These are phyloP conservation scores for Leptobrachium leishanense DNA, from an alignment of 2,113 vertebrate genomes.

Conservation along the genomic window DNA sequence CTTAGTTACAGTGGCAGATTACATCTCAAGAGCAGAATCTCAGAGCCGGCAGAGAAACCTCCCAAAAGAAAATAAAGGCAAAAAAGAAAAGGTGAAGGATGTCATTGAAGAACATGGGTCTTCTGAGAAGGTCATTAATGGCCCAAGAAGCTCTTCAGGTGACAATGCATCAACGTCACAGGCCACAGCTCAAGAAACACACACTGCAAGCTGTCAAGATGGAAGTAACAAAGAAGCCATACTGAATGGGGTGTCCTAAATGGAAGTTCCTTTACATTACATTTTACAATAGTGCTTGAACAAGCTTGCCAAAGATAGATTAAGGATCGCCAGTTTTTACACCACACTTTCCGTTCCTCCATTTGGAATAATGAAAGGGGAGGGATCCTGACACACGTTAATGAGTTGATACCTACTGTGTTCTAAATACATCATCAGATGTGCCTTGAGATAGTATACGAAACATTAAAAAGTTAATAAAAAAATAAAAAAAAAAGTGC, in stretches of 20 bases:
- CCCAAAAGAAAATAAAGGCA: slow-evolving; percentile 88
- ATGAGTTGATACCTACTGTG: slow-evolving; percentile 86
- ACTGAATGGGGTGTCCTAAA: slow-evolving; percentile 93
- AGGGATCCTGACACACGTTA: slow-evolving; percentile 81
- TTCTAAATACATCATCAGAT: slow-evolving; percentile 95
- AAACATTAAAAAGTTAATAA: slow-evolving; percentile 85
- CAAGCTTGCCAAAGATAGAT: slow-evolving; percentile 99
- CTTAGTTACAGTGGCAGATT: slow-evolving; percentile 96
- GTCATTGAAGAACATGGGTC: slow-evolving; percentile 84
- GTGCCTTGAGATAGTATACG: slow-evolving; percentile 99
- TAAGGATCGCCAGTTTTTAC: slow-evolving; percentile 88
- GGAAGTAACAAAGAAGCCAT: slow-evolving; percentile 77
- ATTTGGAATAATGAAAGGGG: slow-evolving; percentile 83
- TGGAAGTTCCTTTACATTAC: slow-evolving; percentile 79
- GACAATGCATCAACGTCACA: slow-evolving; percentile 72
- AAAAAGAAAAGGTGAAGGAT: slow-evolving; percentile 90
- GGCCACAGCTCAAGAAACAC: slow-evolving; percentile 74
- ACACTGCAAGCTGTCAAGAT: slow-evolving; percentile 70
- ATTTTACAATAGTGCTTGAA: slow-evolving; percentile 96
- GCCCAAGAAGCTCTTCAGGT: slow-evolving; percentile 72
- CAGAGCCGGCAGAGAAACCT: slow-evolving; percentile 90
- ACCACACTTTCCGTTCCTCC: slow-evolving; percentile 89
- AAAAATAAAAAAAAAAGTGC: slow-evolving; percentile 85
- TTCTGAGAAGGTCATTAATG: slow-evolving; percentile 78
- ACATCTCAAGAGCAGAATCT: slow-evolving; percentile 98